These are phyloP conservation scores for Thrips palmi DNA, from an alignment of 1,140 invertebrate genomes.

Conservation along the genomic window DNA sequence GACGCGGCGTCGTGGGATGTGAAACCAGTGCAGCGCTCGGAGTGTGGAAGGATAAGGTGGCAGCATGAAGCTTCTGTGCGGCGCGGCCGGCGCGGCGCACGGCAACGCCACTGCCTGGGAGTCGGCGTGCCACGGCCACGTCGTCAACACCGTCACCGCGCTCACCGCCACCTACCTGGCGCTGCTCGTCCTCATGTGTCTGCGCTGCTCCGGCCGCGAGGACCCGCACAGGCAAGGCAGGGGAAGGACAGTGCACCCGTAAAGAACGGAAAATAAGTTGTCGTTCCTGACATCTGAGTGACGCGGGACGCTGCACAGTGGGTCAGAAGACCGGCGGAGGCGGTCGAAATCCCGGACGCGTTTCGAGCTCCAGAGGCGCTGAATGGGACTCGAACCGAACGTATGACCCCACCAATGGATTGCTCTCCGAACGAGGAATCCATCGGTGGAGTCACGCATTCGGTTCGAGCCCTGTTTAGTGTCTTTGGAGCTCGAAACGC, in stretches of 20 bases:
- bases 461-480: too few relatives aligned
- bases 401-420: too few relatives aligned
- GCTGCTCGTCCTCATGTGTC: slow-evolving; percentile 12
- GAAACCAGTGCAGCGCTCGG: too few relatives aligned
- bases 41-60: too few relatives aligned
- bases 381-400: too few relatives aligned
- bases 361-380: slow-evolving; percentile 2
- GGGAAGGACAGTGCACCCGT: too few relatives aligned
- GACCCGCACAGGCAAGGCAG: too few relatives aligned
- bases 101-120: slow-evolving; percentile 4
- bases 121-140: slow-evolving; percentile 8
- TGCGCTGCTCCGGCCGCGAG: slow-evolving; percentile 11
- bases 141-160: slow-evolving; percentile 9
- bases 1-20: too few relatives aligned
- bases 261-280: background rate
- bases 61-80: too few relatives aligned
- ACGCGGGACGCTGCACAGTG: background rate
- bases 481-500: too few relatives aligned
- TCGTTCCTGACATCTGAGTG: slow-evolving; percentile 1
- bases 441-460: too few relatives aligned
- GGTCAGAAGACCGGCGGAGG: background rate
- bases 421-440: too few relatives aligned
- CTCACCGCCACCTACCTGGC: slow-evolving; percentile 11
- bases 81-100: background rate
- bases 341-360: background rate